Evolutionary conservation across 37 sponge, comb jelly and placozoan genomes (phyloP), one percentile per base, ranked within the genome.

Genomic region (Ianthella basta): DNA sequence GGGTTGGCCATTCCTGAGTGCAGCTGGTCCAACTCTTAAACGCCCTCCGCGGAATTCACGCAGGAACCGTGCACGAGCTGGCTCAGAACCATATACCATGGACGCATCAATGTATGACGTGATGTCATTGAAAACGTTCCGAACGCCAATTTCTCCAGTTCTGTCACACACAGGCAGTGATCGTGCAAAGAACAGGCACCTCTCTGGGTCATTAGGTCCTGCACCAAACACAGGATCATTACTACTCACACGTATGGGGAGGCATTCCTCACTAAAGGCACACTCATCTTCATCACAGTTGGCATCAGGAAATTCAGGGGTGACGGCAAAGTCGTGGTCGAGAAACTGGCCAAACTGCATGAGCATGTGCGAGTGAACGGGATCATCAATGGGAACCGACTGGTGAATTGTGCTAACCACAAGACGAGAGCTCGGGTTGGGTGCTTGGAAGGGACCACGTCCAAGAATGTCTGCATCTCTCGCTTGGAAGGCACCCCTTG

Each of bases 301-400:
- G n/a, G 10, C 32, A 70, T 50, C 30, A 24, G 25, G 63, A 55
- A 53, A 87, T 88, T n/a, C n/a, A 4, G 82, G 82, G 3, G 82
- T 18, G 20, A 91, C 53, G 50, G 72, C 77, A 59, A 88, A 27
- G 72, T 98, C 99, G 72, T 98, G 99, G 64, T 98, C 99, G 8
- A 96, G 56, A 77, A 96, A 98, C 86, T 98, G 99, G 23, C 99
- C 99, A 88, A 90, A 98, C 60, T 96, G 96, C 95, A 98, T 96
- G 35, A 96, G 60, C 81, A 98, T 84, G 75, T 92, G 95, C 6
- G 92, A 91, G 73, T 82, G 69, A 37, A 70, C 82, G 23, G 57
- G 77, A 27, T 90, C 91, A 30, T 90, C 83, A 55, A 89, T 59
- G 0, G 83, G 25, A 16, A 37, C n/a, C 20, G 87, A 55, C 13